Base-by-base conservation (phyloP, 2,113 vertebrate genomes). In the Orthonyx spaldingii region DNA sequence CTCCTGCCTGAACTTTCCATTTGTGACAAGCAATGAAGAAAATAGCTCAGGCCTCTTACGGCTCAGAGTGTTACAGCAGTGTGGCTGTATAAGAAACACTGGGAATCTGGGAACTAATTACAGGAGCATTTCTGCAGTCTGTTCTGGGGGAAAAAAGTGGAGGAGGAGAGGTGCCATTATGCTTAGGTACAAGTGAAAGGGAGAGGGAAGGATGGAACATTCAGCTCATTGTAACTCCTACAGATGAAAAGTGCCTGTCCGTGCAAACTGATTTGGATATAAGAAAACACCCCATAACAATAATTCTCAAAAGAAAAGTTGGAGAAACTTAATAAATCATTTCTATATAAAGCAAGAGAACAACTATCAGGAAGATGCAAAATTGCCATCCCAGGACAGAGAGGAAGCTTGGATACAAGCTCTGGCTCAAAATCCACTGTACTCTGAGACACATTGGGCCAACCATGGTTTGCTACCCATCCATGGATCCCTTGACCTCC, bases 1-100 rank as follows among this genome's bases (percentile, higher is more conserved):
- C 50, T 93, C 28, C 19, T 1, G 8, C 46, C 59, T 88, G 66
- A 87, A 69, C 37, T 87, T 96, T 80, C 71, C 46, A 28, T 90
- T 88, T 1, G 4, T 69, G 46, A 84, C 4, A 1, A 76, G 66
- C 57, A 80, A 22, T 72, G 68, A 64, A 80, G 83, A 83, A 93
- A 65, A 63, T 30, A 46, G 17, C 59, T 92, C 59, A 61, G 44
- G 42, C 86, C 41, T 83, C 79, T 53, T 76, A 8, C 22, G 53
- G 11, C 39, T 69, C 0, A 0, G 32, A 65, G 26, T 1, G 2
- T 66, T 84, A 23, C 37, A 70, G 57, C 24, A 42, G 75, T 41
- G 35, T n/a, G 24, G 26, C 35, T 69, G 28, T 12, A 30, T 17
- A 86, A 35, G 35, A 80, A 69, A 35, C 12, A 13, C 33, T 21